Base-by-base conservation (phyloP, 1,140 invertebrate genomes). In the Physella acuta region DNA sequence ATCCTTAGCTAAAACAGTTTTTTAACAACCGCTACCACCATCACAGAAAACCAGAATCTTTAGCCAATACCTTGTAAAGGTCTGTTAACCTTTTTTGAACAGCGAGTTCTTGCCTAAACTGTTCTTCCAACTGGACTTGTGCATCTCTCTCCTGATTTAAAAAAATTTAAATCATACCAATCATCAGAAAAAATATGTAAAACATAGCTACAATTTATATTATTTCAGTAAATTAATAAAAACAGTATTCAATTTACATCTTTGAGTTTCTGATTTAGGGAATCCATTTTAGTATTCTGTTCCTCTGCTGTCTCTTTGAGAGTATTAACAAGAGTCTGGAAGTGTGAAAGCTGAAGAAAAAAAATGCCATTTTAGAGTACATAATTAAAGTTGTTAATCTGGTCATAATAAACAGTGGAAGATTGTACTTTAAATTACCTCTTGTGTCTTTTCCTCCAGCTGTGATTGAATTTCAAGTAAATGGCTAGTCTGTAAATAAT, bases 51-150 rank as follows among this genome's bases (percentile, higher is more conserved):
- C n/a, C n/a, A n/a, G n/a, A n/a, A n/a, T n/a, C n/a, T n/a, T n/a
- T n/a, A n/a, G n/a, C n/a, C n/a, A n/a, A n/a, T n/a, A 85, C 89
- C 86, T 94, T 94, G 77, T 95, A 94, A 2, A 95, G 84, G 73
- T 93, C 90, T 11, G 92, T 89, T n/a, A 97, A 84, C 87, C 91
- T 93, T 0, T 89, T 90, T 84, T 95, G 94, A 0, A 92, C 90
- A 73, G 90, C 87, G 17, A 96, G 85, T 87, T 98, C 94, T 75
- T 92, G 91, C 76, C 91, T 89, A 78, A 91, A 94, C 44, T 91
- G 91, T 74, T 93, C 90, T 79, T 92, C 90, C 82, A 93, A 89
- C 80, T 92, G 89, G 20, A 89, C 86, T 81, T 93, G 90, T 52
- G 89, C 86, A 71, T 92, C 91, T 74, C 91, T 87, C 69, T 92